These are phyloP conservation scores for Idaea dimidiata DNA, from an alignment of 2,888 invertebrate species.

Conservation along the genomic window DNA sequence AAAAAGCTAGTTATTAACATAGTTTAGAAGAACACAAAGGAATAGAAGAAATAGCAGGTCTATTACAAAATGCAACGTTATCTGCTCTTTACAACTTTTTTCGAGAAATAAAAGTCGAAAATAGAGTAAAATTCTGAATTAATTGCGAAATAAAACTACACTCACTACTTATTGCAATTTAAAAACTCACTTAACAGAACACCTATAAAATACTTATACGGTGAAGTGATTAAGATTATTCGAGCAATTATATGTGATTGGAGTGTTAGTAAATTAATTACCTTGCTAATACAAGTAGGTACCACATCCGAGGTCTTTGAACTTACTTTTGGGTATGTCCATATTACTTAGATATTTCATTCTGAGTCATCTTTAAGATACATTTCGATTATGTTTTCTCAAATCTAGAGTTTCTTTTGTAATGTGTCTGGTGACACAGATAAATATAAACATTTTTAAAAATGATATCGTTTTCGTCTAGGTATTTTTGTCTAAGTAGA, in stretches of 20 bases:
- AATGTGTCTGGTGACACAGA: slow-evolving; percentile 1
- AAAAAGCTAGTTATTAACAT: no score
- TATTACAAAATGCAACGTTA: no score
- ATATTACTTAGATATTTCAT: slow-evolving; percentile 22
- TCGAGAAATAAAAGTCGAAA: background rate
- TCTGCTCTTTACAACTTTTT: no score
- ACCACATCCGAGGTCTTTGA: background rate
- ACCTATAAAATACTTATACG: background rate
- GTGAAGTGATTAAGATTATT: slow-evolving; percentile 15
- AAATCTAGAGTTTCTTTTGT: background rate
- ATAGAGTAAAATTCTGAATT: background rate
- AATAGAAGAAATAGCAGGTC: no score
- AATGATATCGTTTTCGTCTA: background rate
- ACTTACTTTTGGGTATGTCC: slow-evolving; percentile 22
- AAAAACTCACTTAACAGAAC: background rate
- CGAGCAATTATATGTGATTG: slow-evolving; percentile 31
- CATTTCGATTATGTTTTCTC: background rate
- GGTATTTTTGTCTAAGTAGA: background rate
- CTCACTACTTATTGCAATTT: background rate
- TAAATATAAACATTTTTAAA: background rate
- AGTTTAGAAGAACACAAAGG: no score
- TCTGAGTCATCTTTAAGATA: background rate
- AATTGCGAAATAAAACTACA: background rate
- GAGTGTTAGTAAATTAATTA: slow-evolving; percentile 29
- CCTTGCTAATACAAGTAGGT: slow-evolving; percentile 8